A percentile compares a stretch with the other conserved stretches of the same genome.
phyloP scores from a whole-genome alignment of 2,888 invertebrate genomes.

The Lymantria monacha region DNA sequence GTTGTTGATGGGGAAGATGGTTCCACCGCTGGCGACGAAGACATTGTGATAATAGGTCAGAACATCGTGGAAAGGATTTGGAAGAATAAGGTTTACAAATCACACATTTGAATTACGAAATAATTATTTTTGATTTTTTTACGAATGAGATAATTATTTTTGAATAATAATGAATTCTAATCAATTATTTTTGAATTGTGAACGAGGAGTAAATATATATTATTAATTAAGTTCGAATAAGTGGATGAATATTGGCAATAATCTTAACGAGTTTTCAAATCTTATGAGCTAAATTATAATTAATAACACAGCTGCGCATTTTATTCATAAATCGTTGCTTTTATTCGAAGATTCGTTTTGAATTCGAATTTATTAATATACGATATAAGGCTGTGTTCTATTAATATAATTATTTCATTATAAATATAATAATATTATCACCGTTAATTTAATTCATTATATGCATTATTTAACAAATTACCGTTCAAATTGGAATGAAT shows the following conservation, averaged over 20 bases:
- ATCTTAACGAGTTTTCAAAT: neutral
- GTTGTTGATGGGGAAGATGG: slow-evolving; percentile 68
- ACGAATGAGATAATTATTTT: neutral
- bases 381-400: slow-evolving; percentile 7
- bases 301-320: neutral
- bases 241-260: neutral
- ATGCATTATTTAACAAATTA: slow-evolving; percentile 11
- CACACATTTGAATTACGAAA: slow-evolving; percentile 1
- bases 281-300: neutral
- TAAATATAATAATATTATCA: slow-evolving; percentile 2
- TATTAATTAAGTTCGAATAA: neutral
- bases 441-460: slow-evolving; percentile 6
- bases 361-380: slow-evolving; percentile 2
- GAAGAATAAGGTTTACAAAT: neutral
- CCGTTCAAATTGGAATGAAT: slow-evolving; percentile 28
- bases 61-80: slow-evolving; percentile 18
- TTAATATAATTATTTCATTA: neutral
- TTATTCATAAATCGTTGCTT: slow-evolving; percentile 1
- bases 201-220: too few relatives aligned
- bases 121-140: neutral
- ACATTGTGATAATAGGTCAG: slow-evolving; percentile 53
- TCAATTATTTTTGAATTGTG: neutral
- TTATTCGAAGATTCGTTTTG: neutral
- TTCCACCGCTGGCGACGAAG: slow-evolving; percentile 82
- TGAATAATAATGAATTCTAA: neutral